These are phyloP conservation scores for Lordiphosa mommai DNA, from an alignment of 1,140 invertebrate species.

Conservation along the genomic window DNA sequence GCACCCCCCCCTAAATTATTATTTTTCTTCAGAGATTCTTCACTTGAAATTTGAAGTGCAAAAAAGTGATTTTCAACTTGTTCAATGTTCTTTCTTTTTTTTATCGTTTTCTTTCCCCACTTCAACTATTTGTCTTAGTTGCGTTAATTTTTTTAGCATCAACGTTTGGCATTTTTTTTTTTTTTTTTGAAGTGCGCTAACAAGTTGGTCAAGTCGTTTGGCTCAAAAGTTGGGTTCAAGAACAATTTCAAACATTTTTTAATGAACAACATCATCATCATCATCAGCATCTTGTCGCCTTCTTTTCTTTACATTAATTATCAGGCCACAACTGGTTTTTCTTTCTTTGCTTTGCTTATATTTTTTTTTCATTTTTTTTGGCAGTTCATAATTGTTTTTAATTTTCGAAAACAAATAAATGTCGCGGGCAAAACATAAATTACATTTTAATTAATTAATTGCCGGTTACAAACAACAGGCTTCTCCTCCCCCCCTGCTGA, in stretches of 20 bases:
- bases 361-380: background rate
- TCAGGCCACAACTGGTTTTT: background rate
- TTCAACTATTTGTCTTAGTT: constrained; percentile 1
- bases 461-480: background rate
- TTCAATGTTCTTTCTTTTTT: background rate
- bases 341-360: background rate
- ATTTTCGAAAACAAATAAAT: constrained; percentile 6
- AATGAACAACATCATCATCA: background rate
- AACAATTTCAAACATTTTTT: constrained; percentile 1
- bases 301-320: background rate
- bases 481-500: background rate
- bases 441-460: constrained; percentile 17
- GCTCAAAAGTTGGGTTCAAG: background rate
- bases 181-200: background rate
- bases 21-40: too few relatives aligned
- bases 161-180: background rate
- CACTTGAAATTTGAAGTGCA: background rate
- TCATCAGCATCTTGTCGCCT: background rate
- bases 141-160: background rate
- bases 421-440: constrained; percentile 7
- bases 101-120: background rate
- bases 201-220: constrained; percentile 2
- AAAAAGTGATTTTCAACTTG: background rate
- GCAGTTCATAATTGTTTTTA: background rate
- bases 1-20: too few relatives aligned